Conservation (phyloP, 1,140 invertebrate genomes). For the Hormaphis cornu region DNA sequence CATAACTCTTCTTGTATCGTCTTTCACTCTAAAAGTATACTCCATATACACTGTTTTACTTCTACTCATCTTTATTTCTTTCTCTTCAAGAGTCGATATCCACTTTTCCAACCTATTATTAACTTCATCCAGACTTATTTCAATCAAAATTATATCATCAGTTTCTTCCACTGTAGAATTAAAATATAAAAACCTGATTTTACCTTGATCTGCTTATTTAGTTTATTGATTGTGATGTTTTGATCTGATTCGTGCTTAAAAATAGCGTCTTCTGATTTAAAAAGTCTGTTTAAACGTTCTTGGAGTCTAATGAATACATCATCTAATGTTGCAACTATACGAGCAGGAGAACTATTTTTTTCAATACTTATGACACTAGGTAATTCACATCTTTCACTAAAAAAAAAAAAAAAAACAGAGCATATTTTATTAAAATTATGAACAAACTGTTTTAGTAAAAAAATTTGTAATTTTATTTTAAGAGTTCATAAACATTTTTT, state of each 20-base stretch:
- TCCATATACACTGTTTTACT: too few relatives aligned
- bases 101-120: too few relatives aligned
- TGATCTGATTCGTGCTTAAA: constrained; percentile 26
- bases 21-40: too few relatives aligned
- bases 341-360: constrained; percentile 24
- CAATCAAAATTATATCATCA: too few relatives aligned
- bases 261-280: constrained; percentile 27
- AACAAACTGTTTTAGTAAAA: too few relatives aligned
- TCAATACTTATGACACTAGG: constrained; percentile 9
- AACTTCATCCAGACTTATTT: too few relatives aligned
- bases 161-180: too few relatives aligned
- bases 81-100: too few relatives aligned
- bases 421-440: neutral
- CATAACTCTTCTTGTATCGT: too few relatives aligned
- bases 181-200: neutral
- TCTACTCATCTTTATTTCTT: too few relatives aligned
- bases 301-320: constrained; percentile 25
- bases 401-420: neutral
- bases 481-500: too few relatives aligned
- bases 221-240: neutral
- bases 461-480: too few relatives aligned
- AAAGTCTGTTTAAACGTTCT: constrained; percentile 25
- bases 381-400: constrained; percentile 17
- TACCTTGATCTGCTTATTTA: constrained; percentile 16
- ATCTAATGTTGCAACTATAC: constrained; percentile 18